These are phyloP conservation scores for Conopomorpha cramerella DNA, from an alignment of 1,140 invertebrate genomes.

Conservation along the genomic window DNA sequence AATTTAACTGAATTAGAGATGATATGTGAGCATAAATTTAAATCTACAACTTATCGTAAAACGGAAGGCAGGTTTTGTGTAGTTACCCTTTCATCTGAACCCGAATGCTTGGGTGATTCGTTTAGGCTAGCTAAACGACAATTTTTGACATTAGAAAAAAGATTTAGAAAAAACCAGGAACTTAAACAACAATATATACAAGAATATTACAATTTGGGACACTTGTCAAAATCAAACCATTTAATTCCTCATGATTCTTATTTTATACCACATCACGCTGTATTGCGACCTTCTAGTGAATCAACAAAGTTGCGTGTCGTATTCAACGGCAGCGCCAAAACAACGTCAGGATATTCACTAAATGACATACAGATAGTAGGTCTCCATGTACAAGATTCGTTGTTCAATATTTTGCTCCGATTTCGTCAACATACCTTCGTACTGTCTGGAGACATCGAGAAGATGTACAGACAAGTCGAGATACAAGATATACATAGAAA, in stretches of 20 bases:
- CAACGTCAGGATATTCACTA: slow-evolving; percentile 11
- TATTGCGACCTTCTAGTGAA: neutral
- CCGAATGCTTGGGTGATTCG: neutral
- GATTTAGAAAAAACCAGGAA: slow-evolving; percentile 1
- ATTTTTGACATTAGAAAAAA: slow-evolving; percentile 1
- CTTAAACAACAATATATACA: slow-evolving; percentile 1
- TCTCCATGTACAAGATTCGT: slow-evolving; percentile 11
- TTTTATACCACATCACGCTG: slow-evolving; percentile 10
- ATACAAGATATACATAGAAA: slow-evolving; percentile 7
- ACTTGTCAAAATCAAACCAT: slow-evolving; percentile 4
- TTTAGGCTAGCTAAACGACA: neutral
- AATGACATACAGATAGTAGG: slow-evolving; percentile 12
- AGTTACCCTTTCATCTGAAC: neutral
- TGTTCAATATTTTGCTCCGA: slow-evolving; percentile 17
- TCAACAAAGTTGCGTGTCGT: slow-evolving; percentile 8
- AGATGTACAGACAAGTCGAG: slow-evolving; percentile 4
- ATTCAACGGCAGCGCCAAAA: slow-evolving; percentile 12
- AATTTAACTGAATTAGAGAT: too few relatives aligned
- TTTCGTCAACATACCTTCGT: slow-evolving; percentile 23
- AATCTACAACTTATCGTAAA: too few relatives aligned
- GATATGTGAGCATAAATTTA: too few relatives aligned
- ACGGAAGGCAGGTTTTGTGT: neutral
- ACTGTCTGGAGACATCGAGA: slow-evolving; percentile 18
- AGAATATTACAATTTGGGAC: neutral
- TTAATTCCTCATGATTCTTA: too few relatives aligned